phyloP scores from a whole-genome alignment of 2,113 vertebrate species.

The Atrichornis clamosus region DNA sequence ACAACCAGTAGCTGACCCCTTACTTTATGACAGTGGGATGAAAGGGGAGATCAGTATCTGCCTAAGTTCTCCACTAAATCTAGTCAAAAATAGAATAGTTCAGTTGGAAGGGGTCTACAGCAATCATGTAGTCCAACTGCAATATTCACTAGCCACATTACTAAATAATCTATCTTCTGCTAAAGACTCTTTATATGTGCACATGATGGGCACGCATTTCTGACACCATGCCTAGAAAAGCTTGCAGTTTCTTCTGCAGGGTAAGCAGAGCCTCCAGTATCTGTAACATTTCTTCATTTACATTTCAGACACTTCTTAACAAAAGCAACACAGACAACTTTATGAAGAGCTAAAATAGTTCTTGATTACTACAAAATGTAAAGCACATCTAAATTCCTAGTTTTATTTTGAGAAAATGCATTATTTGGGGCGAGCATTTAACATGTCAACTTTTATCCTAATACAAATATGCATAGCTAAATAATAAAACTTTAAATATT shows the following conservation, averaged over 20 bases:
- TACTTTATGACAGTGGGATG: neutral
- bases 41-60: neutral
- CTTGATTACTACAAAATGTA: neutral
- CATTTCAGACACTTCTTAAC: slow-evolving; percentile 1
- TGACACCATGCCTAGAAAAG: neutral
- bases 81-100: neutral
- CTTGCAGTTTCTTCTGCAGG: neutral
- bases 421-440: neutral
- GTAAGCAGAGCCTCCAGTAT: slow-evolving; percentile 43
- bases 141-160: neutral
- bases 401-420: neutral
- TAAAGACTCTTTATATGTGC: neutral
- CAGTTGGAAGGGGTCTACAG: neutral
- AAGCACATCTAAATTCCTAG: neutral
- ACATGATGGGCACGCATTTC: neutral
- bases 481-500: neutral
- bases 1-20: neutral
- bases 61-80: neutral
- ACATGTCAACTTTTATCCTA: neutral
- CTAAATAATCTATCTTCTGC: neutral
- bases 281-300: slow-evolving; percentile 29
- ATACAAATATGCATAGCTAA: neutral
- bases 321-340: neutral
- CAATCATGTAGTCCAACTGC: neutral
- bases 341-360: neutral